Evolutionary conservation across 53 echinoderm and acorn worm genomes (phyloP), one percentile per base, ranked within the genome.

Genomic region (Echinarachnius parma): DNA sequence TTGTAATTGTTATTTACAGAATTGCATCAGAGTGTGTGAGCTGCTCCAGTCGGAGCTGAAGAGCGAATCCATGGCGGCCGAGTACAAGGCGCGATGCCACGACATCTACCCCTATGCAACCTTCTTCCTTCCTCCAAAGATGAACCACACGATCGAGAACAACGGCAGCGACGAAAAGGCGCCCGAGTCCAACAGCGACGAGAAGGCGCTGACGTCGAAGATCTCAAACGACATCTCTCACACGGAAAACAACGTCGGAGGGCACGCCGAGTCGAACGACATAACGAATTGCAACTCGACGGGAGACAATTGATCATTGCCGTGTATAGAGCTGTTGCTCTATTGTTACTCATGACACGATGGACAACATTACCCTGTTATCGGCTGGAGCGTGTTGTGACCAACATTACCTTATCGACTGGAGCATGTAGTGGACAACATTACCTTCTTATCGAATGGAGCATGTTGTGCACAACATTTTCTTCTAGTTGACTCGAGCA

Each of bases 91-190:
- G 23, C 63, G 72, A 64, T 93, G 93, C 71, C 89, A 81, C 63
- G 61, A 93, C 21, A 66, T 89, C 42, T 93, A 70, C 79, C 89
- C 83, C 75, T 77, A 88, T 84, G 92, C 92, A 75, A 88, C 81
- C 26, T 56, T 78, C 58, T 92, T 92, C 66, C 78, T 72, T 23
- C 84, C 92, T 15, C 55, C 86, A 5, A 66, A 80, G 62, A 44
- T 76, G 22, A 54, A 72, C 36, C 75, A 62, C 26, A 29, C 77
- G 22, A 78, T 68, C 35, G 61, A 70, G 26, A 71, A 75, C 77
- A 62, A 80, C 69, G 50, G 69, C 31, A 72, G 77, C 28, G 70
- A 42, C 30, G 28, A 49, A 2, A 53, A 36, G 25, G 70, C 65
- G 44, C 20, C 31, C 26, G 66, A 77, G 28, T 34, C 34, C 62